phyloP scores from a whole-genome alignment of 2,113 vertebrate species.

The Falco punctatus region DNA sequence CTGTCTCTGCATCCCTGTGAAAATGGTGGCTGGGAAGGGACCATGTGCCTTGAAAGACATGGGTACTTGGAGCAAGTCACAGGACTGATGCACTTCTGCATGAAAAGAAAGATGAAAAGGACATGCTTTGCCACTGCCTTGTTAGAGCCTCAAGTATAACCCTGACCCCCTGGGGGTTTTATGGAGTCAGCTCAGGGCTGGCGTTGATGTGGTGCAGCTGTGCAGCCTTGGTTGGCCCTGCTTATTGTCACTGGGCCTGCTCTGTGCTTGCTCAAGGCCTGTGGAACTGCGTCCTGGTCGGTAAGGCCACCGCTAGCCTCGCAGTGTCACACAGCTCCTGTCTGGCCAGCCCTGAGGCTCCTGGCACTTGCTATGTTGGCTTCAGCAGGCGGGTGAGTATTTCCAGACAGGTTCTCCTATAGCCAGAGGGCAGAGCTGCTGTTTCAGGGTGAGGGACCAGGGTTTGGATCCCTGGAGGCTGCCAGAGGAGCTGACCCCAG shows the following conservation, averaged over 20 bases:
- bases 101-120: neutral
- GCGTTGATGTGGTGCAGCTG: neutral
- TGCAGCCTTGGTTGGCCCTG: neutral
- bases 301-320: neutral
- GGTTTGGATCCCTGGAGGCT: neutral
- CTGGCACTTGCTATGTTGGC: neutral
- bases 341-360: neutral
- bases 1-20: neutral
- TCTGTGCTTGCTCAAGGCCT: rapidly evolving
- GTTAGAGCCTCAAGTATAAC: rapidly evolving
- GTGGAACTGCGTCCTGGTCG: neutral
- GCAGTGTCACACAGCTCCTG: rapidly evolving
- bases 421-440: neutral
- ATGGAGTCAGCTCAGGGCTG: neutral
- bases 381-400: neutral
- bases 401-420: neutral
- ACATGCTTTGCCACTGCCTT: neutral
- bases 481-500: neutral
- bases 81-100: neutral
- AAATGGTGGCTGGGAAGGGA: neutral
- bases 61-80: neutral
- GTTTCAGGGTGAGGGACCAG: neutral
- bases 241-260: neutral
- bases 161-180: rapidly evolving
- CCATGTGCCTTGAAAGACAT: neutral